Evolutionary conservation across 2,113 vertebrate genomes (phyloP).

Genomic region (Colistium nudipinnis): DNA sequence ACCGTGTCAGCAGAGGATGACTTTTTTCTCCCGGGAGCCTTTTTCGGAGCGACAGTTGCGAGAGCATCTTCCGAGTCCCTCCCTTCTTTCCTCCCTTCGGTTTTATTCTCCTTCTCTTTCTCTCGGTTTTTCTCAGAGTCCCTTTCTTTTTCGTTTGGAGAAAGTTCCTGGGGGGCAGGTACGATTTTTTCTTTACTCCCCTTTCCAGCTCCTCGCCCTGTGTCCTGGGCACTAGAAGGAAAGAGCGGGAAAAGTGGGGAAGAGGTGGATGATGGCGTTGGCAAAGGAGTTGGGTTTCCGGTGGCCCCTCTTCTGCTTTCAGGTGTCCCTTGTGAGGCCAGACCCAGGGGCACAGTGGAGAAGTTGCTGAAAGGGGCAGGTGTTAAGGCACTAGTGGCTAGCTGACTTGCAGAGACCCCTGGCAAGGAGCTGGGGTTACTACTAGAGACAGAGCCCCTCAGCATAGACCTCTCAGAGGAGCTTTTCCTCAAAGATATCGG

Average conservation of each 20-base stretch:
- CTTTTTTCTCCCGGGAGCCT: constrained; percentile 87
- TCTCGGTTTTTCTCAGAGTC: constrained; percentile 84
- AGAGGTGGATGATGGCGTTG: constrained; percentile 82
- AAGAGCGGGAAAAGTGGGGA: constrained; percentile 81
- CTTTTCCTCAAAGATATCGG: constrained; percentile 65
- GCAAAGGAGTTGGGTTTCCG: constrained; percentile 80
- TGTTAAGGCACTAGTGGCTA: constrained; percentile 98
- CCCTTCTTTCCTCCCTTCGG: constrained; percentile 88
- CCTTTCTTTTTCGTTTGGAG: constrained; percentile 87
- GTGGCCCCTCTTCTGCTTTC: constrained; percentile 82
- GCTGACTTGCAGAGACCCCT: constrained; percentile 89
- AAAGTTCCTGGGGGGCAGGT: constrained; percentile 78
- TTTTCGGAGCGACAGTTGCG: constrained; percentile 72
- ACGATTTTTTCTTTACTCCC: constrained; percentile 82
- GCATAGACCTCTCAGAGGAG: constrained; percentile 78
- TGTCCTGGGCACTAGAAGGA: constrained; percentile 80
- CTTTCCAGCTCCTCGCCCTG: constrained; percentile 71
- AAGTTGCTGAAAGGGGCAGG: constrained; percentile 82
- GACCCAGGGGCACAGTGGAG: constrained; percentile 66
- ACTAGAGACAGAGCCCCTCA: constrained; percentile 71
- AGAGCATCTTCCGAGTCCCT: constrained; percentile 74
- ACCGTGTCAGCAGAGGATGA: constrained; percentile 75
- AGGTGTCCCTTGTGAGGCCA: constrained; percentile 72
- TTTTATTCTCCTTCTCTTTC: constrained; percentile 94
- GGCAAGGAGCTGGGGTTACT: constrained; percentile 86